Evolutionary conservation across 2,113 vertebrate genomes (phyloP).

Genomic region (Chaetops frenatus): DNA sequence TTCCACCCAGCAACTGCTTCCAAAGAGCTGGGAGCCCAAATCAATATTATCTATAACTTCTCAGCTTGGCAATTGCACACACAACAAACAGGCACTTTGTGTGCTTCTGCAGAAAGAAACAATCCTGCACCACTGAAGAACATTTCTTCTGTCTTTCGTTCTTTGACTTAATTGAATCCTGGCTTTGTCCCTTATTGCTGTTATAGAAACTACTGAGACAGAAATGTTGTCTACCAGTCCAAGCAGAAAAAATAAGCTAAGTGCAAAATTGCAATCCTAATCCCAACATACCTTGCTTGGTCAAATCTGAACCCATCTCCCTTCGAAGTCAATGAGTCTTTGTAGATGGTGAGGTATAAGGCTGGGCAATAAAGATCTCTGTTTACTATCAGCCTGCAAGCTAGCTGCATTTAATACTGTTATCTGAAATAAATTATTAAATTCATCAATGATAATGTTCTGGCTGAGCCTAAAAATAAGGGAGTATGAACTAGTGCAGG

Average conservation of each 20-base stretch:
- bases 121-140: background rate
- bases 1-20: constrained; percentile 19
- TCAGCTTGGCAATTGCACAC: background rate
- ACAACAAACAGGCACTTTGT: constrained; percentile 16
- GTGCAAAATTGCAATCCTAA: background rate
- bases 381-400: background rate
- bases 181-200: constrained; percentile 14
- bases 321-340: background rate
- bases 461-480: background rate
- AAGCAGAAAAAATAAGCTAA: background rate
- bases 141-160: constrained; percentile 13
- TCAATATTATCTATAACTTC: constrained; percentile 44
- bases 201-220: background rate
- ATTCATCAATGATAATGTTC: background rate
- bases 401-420: background rate
- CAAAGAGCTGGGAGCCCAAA: constrained; percentile 9
- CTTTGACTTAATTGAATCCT: constrained; percentile 6
- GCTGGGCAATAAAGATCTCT: background rate
- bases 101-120: constrained; percentile 1
- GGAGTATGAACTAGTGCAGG: background rate
- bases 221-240: background rate
- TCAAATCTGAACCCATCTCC: background rate
- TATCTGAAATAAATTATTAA: background rate
- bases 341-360: background rate
- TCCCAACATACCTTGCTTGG: background rate